Evolutionary conservation across 2,797 vertebrate species (phyloP).

Genomic region (Bovichtus diacanthus): DNA sequence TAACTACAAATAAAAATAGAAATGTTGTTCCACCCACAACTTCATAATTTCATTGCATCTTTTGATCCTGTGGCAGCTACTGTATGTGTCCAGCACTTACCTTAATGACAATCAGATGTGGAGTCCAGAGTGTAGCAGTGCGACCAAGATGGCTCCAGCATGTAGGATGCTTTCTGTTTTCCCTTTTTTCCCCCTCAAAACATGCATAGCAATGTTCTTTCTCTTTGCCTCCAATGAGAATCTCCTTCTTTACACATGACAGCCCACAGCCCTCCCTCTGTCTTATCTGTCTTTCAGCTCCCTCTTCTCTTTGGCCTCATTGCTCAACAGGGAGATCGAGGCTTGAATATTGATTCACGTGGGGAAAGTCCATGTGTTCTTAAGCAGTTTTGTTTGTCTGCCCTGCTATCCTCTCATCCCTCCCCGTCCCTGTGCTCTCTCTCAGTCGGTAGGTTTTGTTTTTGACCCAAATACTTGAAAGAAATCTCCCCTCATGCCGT

Average conservation of each 20-base stretch:
- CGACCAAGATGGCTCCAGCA: slow-evolving; percentile 41
- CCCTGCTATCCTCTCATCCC: slow-evolving; percentile 64
- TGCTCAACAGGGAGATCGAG: slow-evolving; percentile 75
- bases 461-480: slow-evolving; percentile 84
- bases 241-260: slow-evolving; percentile 68
- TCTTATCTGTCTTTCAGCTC: slow-evolving; percentile 70
- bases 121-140: slow-evolving; percentile 36
- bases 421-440: slow-evolving; percentile 33
- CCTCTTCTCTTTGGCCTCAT: slow-evolving; percentile 75
- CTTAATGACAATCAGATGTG: slow-evolving; percentile 40
- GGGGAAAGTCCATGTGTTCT: slow-evolving; percentile 82
- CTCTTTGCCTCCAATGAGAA: slow-evolving; percentile 74
- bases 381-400: slow-evolving; percentile 82
- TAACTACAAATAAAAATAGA: slow-evolving; percentile 27
- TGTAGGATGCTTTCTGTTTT: slow-evolving; percentile 43
- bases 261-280: slow-evolving; percentile 71
- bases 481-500: slow-evolving; percentile 55
- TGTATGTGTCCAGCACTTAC: slow-evolving; percentile 63
- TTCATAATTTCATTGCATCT: slow-evolving; percentile 3
- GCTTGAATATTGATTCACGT: slow-evolving; percentile 85
- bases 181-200: slow-evolving; percentile 39
- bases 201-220: slow-evolving; percentile 57
- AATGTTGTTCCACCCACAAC: neutral
- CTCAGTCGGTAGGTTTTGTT: slow-evolving; percentile 73
- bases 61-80: neutral